A percentile compares a stretch with the other conserved stretches of the same genome.
phyloP scores from a whole-genome alignment of 2,797 vertebrate genomes.

The Lacerta agilis region DNA sequence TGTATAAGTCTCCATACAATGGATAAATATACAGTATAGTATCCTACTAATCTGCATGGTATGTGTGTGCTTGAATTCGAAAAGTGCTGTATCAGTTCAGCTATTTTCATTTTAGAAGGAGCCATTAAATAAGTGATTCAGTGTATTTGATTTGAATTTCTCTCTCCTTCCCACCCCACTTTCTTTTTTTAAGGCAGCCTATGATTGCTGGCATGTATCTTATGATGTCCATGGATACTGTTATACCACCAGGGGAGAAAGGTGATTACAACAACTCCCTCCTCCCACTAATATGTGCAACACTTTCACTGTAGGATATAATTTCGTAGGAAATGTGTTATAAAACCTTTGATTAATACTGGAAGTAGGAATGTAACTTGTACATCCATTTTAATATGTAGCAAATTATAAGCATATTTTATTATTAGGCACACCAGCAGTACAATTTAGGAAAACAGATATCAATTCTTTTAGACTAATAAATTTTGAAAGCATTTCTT shows the following conservation, averaged over 20 bases:
- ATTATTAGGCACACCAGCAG: neutral
- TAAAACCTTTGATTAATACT: neutral
- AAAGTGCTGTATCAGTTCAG: neutral
- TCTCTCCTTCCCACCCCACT: neutral
- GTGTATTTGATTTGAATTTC: conserved; percentile 18
- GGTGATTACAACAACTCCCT: conserved; percentile 74
- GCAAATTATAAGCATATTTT: neutral
- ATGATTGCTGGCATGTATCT: conserved; percentile 97
- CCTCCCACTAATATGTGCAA: neutral
- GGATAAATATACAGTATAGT: neutral
- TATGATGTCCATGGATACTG: conserved; percentile 91
- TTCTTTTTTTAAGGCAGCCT: conserved; percentile 85
- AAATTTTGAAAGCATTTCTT: neutral
- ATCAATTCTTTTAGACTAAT: neutral
- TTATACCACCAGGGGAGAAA: conserved; percentile 90
- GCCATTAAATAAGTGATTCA: neutral
- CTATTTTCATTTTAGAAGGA: neutral
- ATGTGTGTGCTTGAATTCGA: neutral
- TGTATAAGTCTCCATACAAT: neutral
- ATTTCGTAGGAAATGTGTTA: neutral
- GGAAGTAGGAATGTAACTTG: neutral
- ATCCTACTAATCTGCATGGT: neutral
- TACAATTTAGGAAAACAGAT: neutral
- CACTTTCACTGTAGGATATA: neutral
- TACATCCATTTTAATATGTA: conserved; percentile 1